Evolutionary conservation across 2,888 invertebrate genomes (phyloP), one percentile per base, ranked within the genome.

Genomic region (Spatulosminthurus flaviceps): DNA sequence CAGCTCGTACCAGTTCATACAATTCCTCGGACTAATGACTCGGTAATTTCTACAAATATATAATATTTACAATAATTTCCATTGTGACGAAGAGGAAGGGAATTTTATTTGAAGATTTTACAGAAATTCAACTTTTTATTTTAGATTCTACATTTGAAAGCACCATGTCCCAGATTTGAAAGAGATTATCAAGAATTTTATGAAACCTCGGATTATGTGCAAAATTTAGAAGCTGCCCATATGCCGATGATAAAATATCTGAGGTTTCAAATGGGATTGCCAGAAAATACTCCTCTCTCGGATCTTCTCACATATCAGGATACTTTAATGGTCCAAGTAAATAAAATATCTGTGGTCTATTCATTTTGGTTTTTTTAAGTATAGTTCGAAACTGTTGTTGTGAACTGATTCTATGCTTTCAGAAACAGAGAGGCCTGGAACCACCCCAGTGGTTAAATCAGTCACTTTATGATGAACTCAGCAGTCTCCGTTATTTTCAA

Each of bases 1-100:
- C 83, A 83, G 26, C 80, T 82, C 0, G 71, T 83, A 26, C 82
- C 83, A 0, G 7, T 83, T 7, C 79, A 79, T 11, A 82, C 83
- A 13, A 71, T 83, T 26, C 61, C 61, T 43, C 72, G 41, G 0
- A 67, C 80, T 7, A 21, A 80, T 13, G 83, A 83, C 41, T 81
- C 81, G 26, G 83, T 83, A 72, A 78, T 42, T 72, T n/a, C n/a
- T n/a, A n/a, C n/a, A n/a, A n/a, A n/a, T n/a, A n/a, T n/a, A n/a
- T n/a, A n/a, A n/a, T n/a, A n/a, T n/a, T n/a, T n/a, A n/a, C n/a
- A n/a, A n/a, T n/a, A n/a, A n/a, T n/a, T n/a, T n/a, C n/a, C n/a
- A n/a, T n/a, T n/a, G n/a, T n/a, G n/a, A 41, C 7, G 41, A 41
- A 41, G 9, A 41, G 41, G 41, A 41, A 9, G 41, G 7, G 41